Conservation (phyloP, 2,797 vertebrate genomes). For the Smutsia gigantea region DNA sequence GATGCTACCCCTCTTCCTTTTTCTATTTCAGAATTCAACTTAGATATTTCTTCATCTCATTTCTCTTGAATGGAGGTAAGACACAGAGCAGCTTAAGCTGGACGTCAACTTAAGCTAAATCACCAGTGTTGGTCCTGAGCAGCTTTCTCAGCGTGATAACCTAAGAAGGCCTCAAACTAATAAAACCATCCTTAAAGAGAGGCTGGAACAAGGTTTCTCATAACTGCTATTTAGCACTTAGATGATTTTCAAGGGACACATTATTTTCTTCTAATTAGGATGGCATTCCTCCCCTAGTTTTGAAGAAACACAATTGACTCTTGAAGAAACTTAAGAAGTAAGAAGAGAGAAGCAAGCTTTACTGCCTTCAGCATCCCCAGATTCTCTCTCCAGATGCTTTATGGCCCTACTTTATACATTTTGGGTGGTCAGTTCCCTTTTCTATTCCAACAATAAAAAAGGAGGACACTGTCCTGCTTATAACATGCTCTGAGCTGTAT, state of each 20-base stretch:
- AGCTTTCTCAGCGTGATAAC: background rate
- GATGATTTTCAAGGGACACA: constrained; percentile 37
- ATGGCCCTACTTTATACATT: background rate
- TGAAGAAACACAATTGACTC: constrained; percentile 35
- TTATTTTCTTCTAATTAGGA: constrained; percentile 42
- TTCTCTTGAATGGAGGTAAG: constrained; percentile 36
- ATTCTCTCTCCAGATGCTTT: background rate
- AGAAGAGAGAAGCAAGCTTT: background rate
- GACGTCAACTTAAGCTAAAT: background rate
- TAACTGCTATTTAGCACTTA: constrained; percentile 29
- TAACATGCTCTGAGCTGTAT: background rate
- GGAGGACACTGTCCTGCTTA: background rate
- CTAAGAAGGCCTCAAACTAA: constrained; percentile 2
- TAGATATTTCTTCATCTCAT: background rate
- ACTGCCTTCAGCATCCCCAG: background rate
- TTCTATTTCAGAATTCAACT: constrained; percentile 23
- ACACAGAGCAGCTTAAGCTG: background rate
- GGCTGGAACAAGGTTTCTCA: background rate
- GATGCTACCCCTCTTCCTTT: background rate
- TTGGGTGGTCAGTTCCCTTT: background rate
- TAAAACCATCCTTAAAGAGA: background rate
- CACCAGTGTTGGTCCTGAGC: background rate
- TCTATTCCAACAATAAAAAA: background rate
- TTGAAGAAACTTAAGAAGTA: background rate
- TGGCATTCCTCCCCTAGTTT: background rate